phyloP scores from a whole-genome alignment of 1,140 invertebrate species.

The roundworm (Caenorhabditis elegans) region DNA sequence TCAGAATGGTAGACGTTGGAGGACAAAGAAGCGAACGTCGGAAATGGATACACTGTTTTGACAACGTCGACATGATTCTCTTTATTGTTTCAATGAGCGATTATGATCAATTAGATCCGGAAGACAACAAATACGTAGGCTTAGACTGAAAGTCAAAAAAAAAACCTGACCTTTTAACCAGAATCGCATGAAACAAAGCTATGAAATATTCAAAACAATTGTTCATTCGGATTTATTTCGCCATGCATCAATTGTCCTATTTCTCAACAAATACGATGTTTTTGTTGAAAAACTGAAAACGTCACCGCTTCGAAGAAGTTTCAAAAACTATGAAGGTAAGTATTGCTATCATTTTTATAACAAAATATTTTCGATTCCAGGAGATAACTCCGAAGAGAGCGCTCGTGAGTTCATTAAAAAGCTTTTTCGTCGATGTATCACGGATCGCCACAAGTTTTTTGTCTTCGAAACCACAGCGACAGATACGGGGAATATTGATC shows the following conservation, averaged over 20 bases:
- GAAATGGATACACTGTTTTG: constrained; percentile 68
- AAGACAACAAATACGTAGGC: constrained; percentile 62
- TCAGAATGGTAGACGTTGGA: constrained; percentile 93
- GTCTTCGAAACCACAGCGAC: constrained; percentile 47
- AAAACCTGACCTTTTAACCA: background rate
- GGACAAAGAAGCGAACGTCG: constrained; percentile 70
- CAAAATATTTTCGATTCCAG: background rate
- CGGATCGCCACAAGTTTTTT: constrained; percentile 39
- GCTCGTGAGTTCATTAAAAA: constrained; percentile 39
- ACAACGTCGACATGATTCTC: constrained; percentile 68
- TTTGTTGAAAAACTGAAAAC: constrained; percentile 47
- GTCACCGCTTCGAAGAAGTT: constrained; percentile 32
- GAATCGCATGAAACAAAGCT: constrained; percentile 50
- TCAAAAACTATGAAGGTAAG: constrained; percentile 35
- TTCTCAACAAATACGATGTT: constrained; percentile 50
- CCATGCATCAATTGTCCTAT: constrained; percentile 46
- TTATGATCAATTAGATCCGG: constrained; percentile 69
- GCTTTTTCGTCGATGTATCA: constrained; percentile 40
- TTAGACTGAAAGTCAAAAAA: background rate
- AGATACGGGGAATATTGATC: constrained; percentile 48
- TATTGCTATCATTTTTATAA: background rate
- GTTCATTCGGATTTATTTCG: constrained; percentile 43
- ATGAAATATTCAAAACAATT: constrained; percentile 50
- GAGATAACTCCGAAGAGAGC: constrained; percentile 37
- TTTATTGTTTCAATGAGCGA: constrained; percentile 69